These are phyloP conservation scores for Oscarella lobularis DNA, from an alignment of 37 sponge, comb jelly and placozoan genomes.

Conservation along the genomic window DNA sequence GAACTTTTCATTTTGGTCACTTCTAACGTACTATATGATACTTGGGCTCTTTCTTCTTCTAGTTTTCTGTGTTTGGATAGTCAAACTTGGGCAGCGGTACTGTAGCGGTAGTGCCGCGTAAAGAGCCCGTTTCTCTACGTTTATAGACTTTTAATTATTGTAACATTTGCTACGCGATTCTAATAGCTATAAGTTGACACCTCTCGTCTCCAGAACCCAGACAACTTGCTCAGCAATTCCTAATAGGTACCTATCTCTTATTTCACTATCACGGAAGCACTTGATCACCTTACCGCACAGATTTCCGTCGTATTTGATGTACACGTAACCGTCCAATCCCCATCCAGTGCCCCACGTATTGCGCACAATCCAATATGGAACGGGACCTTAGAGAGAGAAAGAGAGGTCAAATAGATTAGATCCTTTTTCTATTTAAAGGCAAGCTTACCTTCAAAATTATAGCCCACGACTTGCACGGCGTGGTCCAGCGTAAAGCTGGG, in stretches of 20 bases:
- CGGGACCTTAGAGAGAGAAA: constrained; percentile 18
- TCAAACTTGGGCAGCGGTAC: too few relatives aligned
- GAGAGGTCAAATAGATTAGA: not conserved
- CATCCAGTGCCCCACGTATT: constrained; percentile 80
- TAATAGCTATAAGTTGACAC: too few relatives aligned
- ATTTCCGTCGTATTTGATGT: constrained; percentile 36
- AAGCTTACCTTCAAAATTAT: constrained; percentile 30
- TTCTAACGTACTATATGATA: too few relatives aligned
- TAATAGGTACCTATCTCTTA: not conserved
- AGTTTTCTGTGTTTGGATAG: too few relatives aligned
- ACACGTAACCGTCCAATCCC: constrained; percentile 62
- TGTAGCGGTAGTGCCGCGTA: too few relatives aligned
- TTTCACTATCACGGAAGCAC: not conserved
- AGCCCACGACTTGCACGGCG: constrained; percentile 74
- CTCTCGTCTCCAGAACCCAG: not conserved
- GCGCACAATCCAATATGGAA: constrained; percentile 72
- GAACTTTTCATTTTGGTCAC: not conserved
- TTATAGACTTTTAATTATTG: too few relatives aligned
- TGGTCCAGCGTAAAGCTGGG: constrained; percentile 26
- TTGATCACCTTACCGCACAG: constrained; percentile 51
- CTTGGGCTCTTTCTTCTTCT: too few relatives aligned
- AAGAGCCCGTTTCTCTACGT: too few relatives aligned
- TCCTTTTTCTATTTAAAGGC: not conserved
- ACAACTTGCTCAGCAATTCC: not conserved
- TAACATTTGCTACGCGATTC: too few relatives aligned